Evolutionary conservation across 2,888 invertebrate species (phyloP).

Genomic region (Hartigia nigra): DNA sequence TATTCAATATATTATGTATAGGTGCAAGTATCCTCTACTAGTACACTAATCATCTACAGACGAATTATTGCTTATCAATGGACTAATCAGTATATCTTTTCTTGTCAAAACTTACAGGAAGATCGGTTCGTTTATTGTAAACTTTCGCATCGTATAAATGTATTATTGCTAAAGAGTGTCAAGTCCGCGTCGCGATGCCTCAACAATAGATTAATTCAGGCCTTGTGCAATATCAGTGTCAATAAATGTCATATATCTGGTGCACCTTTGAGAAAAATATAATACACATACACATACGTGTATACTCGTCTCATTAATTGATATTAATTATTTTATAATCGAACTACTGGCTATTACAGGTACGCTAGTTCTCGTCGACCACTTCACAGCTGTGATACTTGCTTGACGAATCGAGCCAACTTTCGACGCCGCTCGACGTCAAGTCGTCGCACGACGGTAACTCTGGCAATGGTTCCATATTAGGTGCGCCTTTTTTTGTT

Average conservation of each 20-base stretch:
- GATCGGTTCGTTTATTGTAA: background rate
- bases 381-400: constrained; percentile 83
- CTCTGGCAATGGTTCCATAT: constrained; percentile 76
- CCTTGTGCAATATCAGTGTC: background rate
- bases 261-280: background rate
- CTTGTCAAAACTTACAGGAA: background rate
- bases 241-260: background rate
- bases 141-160: background rate
- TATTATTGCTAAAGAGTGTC: background rate
- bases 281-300: background rate
- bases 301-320: background rate
- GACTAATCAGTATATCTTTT: background rate
- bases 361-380: constrained; percentile 72
- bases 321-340: background rate
- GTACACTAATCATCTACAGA: background rate
- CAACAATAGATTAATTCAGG: background rate
- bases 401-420: constrained; percentile 79
- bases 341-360: background rate
- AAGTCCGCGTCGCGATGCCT: background rate
- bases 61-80: background rate
- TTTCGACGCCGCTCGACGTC: constrained; percentile 75
- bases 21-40: background rate
- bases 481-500: constrained; percentile 65
- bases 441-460: constrained; percentile 75
- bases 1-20: too few relatives aligned